phyloP scores from a whole-genome alignment of 37 sponge, comb jelly and placozoan genomes.

The Geodia barretti region DNA sequence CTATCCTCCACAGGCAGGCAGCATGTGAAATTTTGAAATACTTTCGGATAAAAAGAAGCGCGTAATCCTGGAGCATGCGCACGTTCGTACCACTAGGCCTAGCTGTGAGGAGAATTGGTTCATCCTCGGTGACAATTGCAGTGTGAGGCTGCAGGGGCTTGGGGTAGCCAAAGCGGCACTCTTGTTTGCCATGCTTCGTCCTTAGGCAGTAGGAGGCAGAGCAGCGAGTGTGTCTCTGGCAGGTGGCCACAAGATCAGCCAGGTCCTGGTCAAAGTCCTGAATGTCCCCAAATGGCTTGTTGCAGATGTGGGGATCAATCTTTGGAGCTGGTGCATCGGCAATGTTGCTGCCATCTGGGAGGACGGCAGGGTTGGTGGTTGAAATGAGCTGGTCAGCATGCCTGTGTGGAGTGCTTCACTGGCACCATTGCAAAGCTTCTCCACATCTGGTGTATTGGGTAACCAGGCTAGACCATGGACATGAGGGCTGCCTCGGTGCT shows the following conservation, averaged over 20 bases:
- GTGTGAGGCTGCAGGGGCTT: slow-evolving; percentile 37
- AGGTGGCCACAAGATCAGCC: slow-evolving; percentile 60
- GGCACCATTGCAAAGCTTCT: too few relatives aligned
- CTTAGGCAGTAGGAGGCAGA: slow-evolving; percentile 54
- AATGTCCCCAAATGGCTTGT: slow-evolving; percentile 18
- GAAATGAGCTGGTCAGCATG: slow-evolving; percentile 30
- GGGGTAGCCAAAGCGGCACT: slow-evolving; percentile 62
- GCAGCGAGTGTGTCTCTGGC: slow-evolving; percentile 55
- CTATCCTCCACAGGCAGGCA: too few relatives aligned
- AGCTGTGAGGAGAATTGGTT: too few relatives aligned
- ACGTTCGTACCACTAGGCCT: too few relatives aligned
- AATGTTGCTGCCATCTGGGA: slow-evolving; percentile 29
- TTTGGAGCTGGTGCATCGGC: slow-evolving; percentile 35
- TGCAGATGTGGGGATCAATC: slow-evolving; percentile 33
- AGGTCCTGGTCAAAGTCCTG: slow-evolving; percentile 44
- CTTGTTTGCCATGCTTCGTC: slow-evolving; percentile 29
- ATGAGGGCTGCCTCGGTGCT: slow-evolving; percentile 60
- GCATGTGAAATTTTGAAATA: too few relatives aligned
- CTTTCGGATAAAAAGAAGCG: too few relatives aligned
- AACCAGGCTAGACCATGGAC: slow-evolving; percentile 67
- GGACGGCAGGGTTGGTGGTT: slow-evolving; percentile 44
- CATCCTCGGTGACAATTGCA: background rate
- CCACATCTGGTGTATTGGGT: slow-evolving; percentile 43
- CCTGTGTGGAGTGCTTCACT: slow-evolving; percentile 8
- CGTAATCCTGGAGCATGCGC: too few relatives aligned